Evolutionary conservation across 2,797 vertebrate genomes (phyloP).

Genomic region (Schizothorax lantsangensis): DNA sequence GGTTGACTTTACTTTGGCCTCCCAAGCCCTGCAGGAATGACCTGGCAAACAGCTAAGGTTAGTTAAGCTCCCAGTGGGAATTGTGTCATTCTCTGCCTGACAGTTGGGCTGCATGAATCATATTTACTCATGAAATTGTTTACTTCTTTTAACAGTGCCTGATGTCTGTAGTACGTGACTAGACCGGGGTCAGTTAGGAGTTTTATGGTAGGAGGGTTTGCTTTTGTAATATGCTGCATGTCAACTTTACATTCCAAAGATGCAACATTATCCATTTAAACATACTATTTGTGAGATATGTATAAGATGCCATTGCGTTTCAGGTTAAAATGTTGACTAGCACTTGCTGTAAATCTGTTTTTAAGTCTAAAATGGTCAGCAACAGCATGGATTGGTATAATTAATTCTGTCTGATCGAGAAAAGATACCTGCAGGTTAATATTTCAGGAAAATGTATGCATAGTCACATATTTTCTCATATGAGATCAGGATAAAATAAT

Average conservation of each 20-base stretch:
- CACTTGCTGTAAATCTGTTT: neutral
- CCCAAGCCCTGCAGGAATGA: conserved; percentile 39
- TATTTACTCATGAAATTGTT: conserved; percentile 46
- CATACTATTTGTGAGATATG: neutral
- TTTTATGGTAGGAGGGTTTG: conserved; percentile 8
- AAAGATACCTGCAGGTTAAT: neutral
- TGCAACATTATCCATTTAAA: neutral
- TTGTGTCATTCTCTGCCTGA: conserved; percentile 26
- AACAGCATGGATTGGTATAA: neutral
- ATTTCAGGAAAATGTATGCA: neutral
- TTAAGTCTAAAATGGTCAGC: conserved; percentile 4
- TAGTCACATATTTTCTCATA: neutral
- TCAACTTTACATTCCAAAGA: neutral
- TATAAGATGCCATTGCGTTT: neutral
- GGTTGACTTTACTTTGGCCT: conserved; percentile 16
- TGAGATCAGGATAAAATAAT: conserved; percentile 21
- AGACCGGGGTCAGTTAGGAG: neutral
- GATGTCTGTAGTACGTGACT: conserved; percentile 23
- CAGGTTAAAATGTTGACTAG: neutral
- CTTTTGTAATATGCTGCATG: neutral
- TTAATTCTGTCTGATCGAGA: conserved; percentile 13
- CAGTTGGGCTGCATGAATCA: conserved; percentile 42
- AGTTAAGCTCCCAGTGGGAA: conserved; percentile 41
- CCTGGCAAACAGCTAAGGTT: conserved; percentile 29
- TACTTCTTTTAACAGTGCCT: conserved; percentile 22